Evolutionary conservation across 2,797 vertebrate genomes (phyloP).

Genomic region (Microtus agrestis): DNA sequence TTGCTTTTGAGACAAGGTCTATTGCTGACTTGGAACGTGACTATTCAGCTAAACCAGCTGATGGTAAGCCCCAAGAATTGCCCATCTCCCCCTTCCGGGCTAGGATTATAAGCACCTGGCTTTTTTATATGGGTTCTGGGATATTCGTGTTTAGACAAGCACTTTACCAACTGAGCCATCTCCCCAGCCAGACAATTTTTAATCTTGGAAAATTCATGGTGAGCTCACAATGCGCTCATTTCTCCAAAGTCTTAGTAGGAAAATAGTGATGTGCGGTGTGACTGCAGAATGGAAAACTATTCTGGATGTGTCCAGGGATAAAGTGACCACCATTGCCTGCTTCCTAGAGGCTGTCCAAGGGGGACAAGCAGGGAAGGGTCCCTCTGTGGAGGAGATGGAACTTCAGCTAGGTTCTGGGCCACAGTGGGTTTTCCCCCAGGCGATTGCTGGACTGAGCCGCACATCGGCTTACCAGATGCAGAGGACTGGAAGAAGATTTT

Average conservation of each 20-base stretch:
- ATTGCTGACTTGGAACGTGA: not conserved
- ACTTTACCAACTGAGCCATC: not conserved
- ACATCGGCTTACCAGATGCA: not conserved
- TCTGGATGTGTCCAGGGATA: not conserved
- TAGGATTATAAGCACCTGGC: not conserved
- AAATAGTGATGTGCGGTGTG: fast-evolving
- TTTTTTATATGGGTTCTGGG: not conserved
- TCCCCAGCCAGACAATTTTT: not conserved
- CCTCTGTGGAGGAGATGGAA: not conserved
- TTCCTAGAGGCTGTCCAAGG: not conserved
- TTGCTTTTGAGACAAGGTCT: not conserved
- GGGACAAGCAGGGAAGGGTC: not conserved
- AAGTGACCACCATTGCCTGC: fast-evolving
- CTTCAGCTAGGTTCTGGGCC: not conserved
- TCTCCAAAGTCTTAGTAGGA: not conserved
- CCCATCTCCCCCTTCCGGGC: not conserved
- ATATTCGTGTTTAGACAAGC: not conserved
- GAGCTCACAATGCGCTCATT: not conserved
- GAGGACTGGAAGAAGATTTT: not conserved
- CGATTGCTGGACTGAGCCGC: not conserved
- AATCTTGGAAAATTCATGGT: not conserved
- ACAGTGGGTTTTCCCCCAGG: not conserved
- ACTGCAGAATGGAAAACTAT: not conserved
- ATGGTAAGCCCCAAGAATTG: not conserved
- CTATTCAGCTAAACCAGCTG: not conserved